Conservation (phyloP, 2,888 invertebrate genomes). For the Nipponacmea schrenckii region DNA sequence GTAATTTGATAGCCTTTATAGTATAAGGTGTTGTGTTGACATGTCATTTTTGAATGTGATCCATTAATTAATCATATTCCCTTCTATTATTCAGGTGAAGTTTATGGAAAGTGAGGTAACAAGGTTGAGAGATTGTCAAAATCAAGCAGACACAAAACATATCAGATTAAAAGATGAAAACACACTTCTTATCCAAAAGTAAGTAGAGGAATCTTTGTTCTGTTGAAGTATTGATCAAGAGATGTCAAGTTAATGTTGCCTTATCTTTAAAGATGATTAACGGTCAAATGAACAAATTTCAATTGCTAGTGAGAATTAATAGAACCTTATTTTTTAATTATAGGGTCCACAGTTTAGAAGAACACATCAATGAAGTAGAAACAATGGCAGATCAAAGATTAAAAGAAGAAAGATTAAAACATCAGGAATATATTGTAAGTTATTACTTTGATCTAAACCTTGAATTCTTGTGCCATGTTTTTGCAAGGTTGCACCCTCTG, state of each 20-base stretch:
- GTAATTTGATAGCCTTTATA: background rate
- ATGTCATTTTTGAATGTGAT: background rate
- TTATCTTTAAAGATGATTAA: too few relatives aligned
- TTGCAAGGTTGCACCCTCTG: too few relatives aligned
- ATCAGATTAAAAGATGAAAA: slow-evolving; percentile 91
- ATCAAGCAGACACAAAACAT: slow-evolving; percentile 85
- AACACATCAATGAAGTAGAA: slow-evolving; percentile 85
- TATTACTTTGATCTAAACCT: background rate
- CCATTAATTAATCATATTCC: too few relatives aligned
- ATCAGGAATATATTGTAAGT: slow-evolving; percentile 79
- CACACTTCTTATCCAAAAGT: slow-evolving; percentile 82
- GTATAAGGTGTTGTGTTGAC: background rate
- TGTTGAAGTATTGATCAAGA: slow-evolving; percentile 32
- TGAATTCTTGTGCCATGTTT: too few relatives aligned
- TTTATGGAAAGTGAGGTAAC: slow-evolving; percentile 92
- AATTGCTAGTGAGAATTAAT: too few relatives aligned
- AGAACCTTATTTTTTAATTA: slow-evolving; percentile 18
- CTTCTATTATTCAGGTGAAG: slow-evolving; percentile 77
- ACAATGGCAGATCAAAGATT: slow-evolving; percentile 80
- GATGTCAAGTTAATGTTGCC: too few relatives aligned
- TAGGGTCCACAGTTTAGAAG: slow-evolving; percentile 90
- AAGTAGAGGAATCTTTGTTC: slow-evolving; percentile 60
- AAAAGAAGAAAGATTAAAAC: slow-evolving; percentile 85
- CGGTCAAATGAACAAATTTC: too few relatives aligned
- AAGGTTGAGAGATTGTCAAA: slow-evolving; percentile 87